A percentile compares a stretch with the other conserved stretches of the same genome.
These are phyloP conservation scores for Smithornis capensis DNA, from an alignment of 2,113 vertebrate species.

Conservation along the genomic window DNA sequence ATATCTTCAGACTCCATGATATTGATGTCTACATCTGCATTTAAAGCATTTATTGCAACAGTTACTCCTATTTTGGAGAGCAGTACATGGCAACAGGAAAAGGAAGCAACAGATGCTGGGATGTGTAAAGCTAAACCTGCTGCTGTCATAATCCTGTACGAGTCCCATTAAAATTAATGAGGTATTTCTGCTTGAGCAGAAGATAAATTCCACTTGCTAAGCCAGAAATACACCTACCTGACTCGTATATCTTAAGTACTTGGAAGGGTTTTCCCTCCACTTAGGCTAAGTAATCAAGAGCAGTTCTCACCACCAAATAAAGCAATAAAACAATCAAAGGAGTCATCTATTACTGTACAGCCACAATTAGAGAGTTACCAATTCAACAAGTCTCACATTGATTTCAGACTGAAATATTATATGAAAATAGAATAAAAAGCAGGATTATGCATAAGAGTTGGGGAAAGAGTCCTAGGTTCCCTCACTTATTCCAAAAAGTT, in stretches of 20 bases:
- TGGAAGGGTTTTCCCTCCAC: background rate
- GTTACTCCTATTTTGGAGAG: background rate
- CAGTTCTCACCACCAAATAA: background rate
- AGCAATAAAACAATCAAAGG: background rate
- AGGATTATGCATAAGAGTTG: background rate
- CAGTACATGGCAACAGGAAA: background rate
- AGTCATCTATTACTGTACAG: background rate
- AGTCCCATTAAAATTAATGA: conserved; percentile 48
- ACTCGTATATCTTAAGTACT: background rate
- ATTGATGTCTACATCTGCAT: background rate
- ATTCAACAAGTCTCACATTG: background rate
- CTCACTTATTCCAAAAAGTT: background rate
- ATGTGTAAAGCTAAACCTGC: background rate
- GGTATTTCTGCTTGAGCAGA: conserved; percentile 9
- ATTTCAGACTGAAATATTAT: background rate
- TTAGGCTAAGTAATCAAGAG: background rate
- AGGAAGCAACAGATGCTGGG: background rate
- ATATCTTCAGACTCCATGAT: background rate
- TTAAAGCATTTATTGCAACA: background rate
- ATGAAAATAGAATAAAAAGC: background rate
- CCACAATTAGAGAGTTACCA: background rate
- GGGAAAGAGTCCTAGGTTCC: background rate
- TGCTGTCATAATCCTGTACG: background rate
- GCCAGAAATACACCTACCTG: background rate
- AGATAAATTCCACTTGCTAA: conserved; percentile 20